Conservation (phyloP, 2,888 invertebrate genomes). For the Dermolepida albohirtum region DNA sequence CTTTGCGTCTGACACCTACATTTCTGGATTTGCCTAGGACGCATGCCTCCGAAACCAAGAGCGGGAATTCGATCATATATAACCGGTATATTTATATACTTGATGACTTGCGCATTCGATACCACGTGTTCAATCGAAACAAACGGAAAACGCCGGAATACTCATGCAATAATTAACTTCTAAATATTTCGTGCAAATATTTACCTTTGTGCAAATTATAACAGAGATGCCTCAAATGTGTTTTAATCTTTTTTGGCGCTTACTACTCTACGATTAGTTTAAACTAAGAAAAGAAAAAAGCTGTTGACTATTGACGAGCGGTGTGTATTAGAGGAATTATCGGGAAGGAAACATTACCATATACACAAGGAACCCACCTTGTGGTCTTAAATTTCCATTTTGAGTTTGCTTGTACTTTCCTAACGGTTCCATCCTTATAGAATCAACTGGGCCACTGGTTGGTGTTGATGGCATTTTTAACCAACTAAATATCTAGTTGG, state of each 20-base stretch:
- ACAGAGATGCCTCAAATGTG: no score
- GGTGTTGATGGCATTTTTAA: constrained; percentile 53
- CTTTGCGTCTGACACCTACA: constrained; percentile 20
- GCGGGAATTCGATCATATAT: constrained; percentile 30
- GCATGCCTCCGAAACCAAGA: constrained; percentile 23
- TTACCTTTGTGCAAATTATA: no score
- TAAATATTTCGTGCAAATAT: not conserved
- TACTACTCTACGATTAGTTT: no score
- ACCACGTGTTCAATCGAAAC: constrained; percentile 28
- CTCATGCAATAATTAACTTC: no score
- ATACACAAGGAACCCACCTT: constrained; percentile 54
- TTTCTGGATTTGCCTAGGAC: constrained; percentile 10
- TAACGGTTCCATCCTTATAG: constrained; percentile 74
- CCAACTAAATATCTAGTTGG: constrained; percentile 46
- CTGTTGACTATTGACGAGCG: no score
- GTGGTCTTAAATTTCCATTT: constrained; percentile 70
- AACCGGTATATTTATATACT: constrained; percentile 29
- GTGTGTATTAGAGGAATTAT: no score
- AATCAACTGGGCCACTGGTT: constrained; percentile 62
- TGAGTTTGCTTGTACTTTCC: constrained; percentile 74
- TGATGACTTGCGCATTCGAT: constrained; percentile 20
- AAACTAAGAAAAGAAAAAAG: no score
- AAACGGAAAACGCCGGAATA: constrained; percentile 4
- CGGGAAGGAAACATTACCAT: no score
- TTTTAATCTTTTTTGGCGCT: no score